phyloP scores from a whole-genome alignment of 2,797 vertebrate species.

The Notolabrus celidotus region DNA sequence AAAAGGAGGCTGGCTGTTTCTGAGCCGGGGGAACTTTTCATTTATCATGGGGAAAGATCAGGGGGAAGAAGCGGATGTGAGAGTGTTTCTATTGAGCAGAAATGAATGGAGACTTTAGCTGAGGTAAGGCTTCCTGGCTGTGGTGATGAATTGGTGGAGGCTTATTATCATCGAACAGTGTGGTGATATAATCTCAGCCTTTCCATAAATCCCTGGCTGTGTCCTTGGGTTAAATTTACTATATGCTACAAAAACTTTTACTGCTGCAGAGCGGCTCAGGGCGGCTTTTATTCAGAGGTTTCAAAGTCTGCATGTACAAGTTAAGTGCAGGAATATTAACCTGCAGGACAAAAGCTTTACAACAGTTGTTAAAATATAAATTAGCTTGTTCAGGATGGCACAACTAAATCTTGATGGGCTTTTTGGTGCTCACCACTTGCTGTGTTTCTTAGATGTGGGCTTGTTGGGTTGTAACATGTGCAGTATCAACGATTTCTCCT shows the following conservation, averaged over 20 bases:
- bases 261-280: constrained; percentile 24
- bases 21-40: constrained; percentile 45
- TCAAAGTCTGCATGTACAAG: neutral
- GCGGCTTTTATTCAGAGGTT: constrained; percentile 3
- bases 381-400: neutral
- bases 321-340: neutral
- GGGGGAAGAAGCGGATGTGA: constrained; percentile 36
- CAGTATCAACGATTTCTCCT: neutral
- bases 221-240: constrained; percentile 73
- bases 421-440: neutral
- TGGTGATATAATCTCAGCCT: constrained; percentile 71
- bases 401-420: no score
- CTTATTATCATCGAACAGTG: constrained; percentile 72
- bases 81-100: constrained; percentile 58
- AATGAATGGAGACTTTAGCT: constrained; percentile 77
- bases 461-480: neutral
- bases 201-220: constrained; percentile 64
- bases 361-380: neutral
- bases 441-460: constrained; percentile 5
- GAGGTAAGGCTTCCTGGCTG: constrained; percentile 71
- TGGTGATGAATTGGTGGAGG: constrained; percentile 70
- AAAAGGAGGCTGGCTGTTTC: constrained; percentile 46
- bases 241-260: constrained; percentile 49
- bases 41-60: constrained; percentile 69
- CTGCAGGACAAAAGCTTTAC: neutral